Conservation (phyloP, 1,140 invertebrate genomes). For the Patella vulgata region DNA sequence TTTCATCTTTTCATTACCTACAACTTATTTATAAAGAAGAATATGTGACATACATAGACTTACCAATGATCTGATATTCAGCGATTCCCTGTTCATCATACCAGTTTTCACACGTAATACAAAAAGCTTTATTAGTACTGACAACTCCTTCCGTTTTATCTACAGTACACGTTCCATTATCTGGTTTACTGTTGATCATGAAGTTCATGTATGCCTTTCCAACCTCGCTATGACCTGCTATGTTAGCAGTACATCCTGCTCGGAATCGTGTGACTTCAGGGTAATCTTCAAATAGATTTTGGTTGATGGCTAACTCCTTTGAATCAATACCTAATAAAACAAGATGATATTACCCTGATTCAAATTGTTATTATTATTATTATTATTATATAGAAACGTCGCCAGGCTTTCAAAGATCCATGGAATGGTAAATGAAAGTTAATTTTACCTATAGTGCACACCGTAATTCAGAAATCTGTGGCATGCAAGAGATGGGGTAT, state of each 20-base stretch:
- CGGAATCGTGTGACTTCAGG: slow-evolving; percentile 21
- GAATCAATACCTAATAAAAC: slow-evolving; percentile 31
- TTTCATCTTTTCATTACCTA: no score
- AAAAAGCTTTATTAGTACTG: slow-evolving; percentile 27
- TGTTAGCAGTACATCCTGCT: slow-evolving; percentile 19
- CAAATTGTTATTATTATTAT: no score
- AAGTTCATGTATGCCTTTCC: slow-evolving; percentile 28
- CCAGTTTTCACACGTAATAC: slow-evolving; percentile 43
- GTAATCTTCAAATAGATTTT: slow-evolving; percentile 24
- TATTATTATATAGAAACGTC: no score
- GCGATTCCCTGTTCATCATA: slow-evolving; percentile 45
- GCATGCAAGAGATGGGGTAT: no score
- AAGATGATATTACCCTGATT: no score
- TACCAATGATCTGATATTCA: slow-evolving; percentile 49
- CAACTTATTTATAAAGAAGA: no score
- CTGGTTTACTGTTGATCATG: slow-evolving; percentile 43
- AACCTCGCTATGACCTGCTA: slow-evolving; percentile 1
- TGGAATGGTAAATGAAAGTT: no score
- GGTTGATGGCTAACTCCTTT: slow-evolving; percentile 26
- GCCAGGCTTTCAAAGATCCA: no score
- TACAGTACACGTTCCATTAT: slow-evolving; percentile 47
- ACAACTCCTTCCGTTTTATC: slow-evolving; percentile 29
- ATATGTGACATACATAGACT: no score
- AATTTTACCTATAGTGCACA: no score
- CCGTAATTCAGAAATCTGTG: no score